These are phyloP conservation scores for Patiria pectinifera DNA, from an alignment of 53 echinoderm and acorn worm genomes.

Conservation along the genomic window DNA sequence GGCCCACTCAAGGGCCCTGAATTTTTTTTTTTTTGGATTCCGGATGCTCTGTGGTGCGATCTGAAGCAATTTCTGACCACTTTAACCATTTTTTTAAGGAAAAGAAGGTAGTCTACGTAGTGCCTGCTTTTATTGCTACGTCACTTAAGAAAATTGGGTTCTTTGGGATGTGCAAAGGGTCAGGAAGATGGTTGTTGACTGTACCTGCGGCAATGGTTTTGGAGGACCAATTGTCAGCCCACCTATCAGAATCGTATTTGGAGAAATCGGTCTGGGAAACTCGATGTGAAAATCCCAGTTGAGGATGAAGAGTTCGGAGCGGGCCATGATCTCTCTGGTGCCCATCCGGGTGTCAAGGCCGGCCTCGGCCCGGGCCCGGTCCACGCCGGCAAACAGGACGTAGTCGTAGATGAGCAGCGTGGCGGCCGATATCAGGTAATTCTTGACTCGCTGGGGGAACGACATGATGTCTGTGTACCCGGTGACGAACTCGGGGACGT, in stretches of 20 bases:
- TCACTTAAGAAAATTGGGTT: too few relatives aligned
- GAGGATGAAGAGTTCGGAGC: slow-evolving; percentile 64
- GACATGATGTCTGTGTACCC: slow-evolving; percentile 69
- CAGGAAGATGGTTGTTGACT: background rate
- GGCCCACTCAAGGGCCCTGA: too few relatives aligned
- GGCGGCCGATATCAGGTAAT: slow-evolving; percentile 10
- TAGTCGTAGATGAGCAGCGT: slow-evolving; percentile 54
- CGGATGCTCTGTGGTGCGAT: too few relatives aligned
- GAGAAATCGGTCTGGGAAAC: slow-evolving; percentile 72
- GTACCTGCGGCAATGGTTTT: slow-evolving; percentile 45
- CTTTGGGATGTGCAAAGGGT: too few relatives aligned
- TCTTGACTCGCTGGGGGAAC: slow-evolving; percentile 63
- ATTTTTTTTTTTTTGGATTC: too few relatives aligned
- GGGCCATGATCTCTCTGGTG: slow-evolving; percentile 52
- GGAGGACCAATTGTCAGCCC: slow-evolving; percentile 20
- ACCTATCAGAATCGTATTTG: slow-evolving; percentile 61
- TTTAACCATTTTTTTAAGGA: too few relatives aligned
- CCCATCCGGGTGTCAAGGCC: slow-evolving; percentile 21
- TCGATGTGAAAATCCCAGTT: slow-evolving; percentile 72
- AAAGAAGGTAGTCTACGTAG: too few relatives aligned
- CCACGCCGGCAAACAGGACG: slow-evolving; percentile 21
- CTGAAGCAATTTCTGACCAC: too few relatives aligned
- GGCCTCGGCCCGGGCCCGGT: slow-evolving; percentile 9
- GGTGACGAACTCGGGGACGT: slow-evolving; percentile 74
- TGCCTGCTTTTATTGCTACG: too few relatives aligned